These are phyloP conservation scores for Pelodiscus sinensis DNA, from an alignment of 2,113 vertebrate species.

Conservation along the genomic window DNA sequence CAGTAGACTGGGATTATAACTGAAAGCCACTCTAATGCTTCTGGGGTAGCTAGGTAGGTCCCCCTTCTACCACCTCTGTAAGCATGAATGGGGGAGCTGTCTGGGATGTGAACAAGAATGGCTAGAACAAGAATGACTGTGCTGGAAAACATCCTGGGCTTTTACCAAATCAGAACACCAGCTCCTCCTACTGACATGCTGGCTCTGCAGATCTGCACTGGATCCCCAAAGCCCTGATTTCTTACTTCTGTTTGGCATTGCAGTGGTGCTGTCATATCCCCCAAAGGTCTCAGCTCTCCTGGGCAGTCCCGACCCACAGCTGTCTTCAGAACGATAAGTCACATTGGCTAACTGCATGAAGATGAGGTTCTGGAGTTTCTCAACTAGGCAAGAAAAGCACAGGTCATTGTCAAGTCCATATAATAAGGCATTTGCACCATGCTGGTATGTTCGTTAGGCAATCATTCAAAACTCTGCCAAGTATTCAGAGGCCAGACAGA, in stretches of 20 bases:
- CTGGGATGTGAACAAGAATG: no score
- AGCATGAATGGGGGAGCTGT: no score
- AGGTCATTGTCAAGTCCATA: accelerated
- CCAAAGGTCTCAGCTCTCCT: slow-evolving; percentile 89
- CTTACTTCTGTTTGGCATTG: slow-evolving; percentile 84
- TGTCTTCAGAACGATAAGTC: slow-evolving; percentile 72
- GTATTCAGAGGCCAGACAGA: neutral
- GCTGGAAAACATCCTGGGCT: neutral
- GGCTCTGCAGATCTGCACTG: neutral
- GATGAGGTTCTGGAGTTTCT: slow-evolving; percentile 90
- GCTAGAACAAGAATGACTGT: neutral
- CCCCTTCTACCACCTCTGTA: no score
- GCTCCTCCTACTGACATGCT: neutral
- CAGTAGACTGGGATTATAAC: no score
- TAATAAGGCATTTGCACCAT: neutral
- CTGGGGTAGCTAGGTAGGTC: no score
- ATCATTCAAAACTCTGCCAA: neutral
- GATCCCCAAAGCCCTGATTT: neutral
- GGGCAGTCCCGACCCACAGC: slow-evolving; percentile 59
- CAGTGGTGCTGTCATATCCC: slow-evolving; percentile 82
- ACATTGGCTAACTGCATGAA: slow-evolving; percentile 73
- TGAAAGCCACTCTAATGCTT: no score
- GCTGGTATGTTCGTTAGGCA: neutral
- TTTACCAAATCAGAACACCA: neutral
- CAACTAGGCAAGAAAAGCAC: slow-evolving; percentile 76